phyloP scores from a whole-genome alignment of 1,140 invertebrate species.

The Drosophila repleta region DNA sequence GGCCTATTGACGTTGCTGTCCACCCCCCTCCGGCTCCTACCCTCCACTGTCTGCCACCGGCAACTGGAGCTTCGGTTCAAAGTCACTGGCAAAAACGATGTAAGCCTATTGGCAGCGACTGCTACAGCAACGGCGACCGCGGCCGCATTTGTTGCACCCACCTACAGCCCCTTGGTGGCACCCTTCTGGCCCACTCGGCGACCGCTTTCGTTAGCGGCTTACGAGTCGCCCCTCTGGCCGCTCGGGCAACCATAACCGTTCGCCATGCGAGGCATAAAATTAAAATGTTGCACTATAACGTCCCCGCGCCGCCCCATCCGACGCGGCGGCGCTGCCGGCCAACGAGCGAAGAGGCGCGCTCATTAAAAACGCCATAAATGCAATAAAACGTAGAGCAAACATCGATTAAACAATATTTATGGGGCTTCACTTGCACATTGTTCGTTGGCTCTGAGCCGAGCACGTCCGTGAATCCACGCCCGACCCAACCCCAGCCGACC shows the following conservation, averaged over 20 bases:
- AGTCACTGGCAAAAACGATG: constrained; percentile 83
- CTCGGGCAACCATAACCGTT: constrained; percentile 42
- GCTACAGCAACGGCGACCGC: constrained; percentile 31
- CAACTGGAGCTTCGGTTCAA: constrained; percentile 60
- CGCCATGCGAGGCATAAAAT: constrained; percentile 70
- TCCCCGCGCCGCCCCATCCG: background rate
- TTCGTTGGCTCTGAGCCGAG: constrained; percentile 71
- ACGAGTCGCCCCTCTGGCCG: constrained; percentile 20
- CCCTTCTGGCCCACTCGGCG: constrained; percentile 2
- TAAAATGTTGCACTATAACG: constrained; percentile 76
- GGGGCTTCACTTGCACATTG: constrained; percentile 83
- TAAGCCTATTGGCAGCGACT: constrained; percentile 58
- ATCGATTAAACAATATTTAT: constrained; percentile 84
- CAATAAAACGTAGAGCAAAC: constrained; percentile 84
- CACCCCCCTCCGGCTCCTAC: no score
- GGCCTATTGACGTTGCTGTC: constrained; percentile 1
- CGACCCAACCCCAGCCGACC: constrained; percentile 13
- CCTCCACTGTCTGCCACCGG: background rate
- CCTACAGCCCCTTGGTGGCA: background rate
- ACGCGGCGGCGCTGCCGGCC: constrained; percentile 13
- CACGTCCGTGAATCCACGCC: constrained; percentile 55
- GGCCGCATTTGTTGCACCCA: constrained; percentile 37
- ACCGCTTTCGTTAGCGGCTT: constrained; percentile 50
- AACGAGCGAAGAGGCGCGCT: constrained; percentile 57
- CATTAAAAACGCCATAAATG: constrained; percentile 84